Evolutionary conservation across 2,113 vertebrate species (phyloP).

Genomic region (Tursiops truncatus): DNA sequence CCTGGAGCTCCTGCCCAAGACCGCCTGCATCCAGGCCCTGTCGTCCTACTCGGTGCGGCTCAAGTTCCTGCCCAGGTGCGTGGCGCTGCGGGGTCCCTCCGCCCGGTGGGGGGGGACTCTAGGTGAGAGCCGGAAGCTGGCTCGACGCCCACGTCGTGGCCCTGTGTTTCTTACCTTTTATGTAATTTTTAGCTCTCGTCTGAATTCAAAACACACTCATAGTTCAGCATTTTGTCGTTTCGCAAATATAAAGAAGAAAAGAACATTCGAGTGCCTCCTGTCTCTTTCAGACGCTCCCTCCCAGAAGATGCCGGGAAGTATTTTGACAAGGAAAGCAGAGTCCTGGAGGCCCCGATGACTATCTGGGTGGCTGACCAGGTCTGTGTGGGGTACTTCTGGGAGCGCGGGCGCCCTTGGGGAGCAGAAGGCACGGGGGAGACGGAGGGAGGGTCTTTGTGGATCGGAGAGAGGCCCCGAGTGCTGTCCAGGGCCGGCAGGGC

Average conservation of each 20-base stretch:
- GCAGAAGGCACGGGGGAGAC: fast-evolving
- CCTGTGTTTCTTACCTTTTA: fast-evolving
- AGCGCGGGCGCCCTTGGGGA: neutral
- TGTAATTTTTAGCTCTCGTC: fast-evolving
- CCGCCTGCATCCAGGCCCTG: conserved; percentile 87
- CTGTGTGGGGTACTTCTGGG: neutral
- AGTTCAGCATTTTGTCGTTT: neutral
- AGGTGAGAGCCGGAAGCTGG: no score
- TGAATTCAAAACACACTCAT: neutral
- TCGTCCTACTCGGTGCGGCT: conserved; percentile 89
- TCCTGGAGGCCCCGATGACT: conserved; percentile 90
- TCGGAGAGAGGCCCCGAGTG: neutral
- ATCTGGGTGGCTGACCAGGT: conserved; percentile 91
- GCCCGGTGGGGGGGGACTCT: neutral
- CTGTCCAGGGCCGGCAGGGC: neutral
- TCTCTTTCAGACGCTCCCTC: conserved; percentile 86
- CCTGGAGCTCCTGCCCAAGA: conserved; percentile 92
- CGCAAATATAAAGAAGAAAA: neutral
- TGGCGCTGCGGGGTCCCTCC: fast-evolving
- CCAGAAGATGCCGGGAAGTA: conserved; percentile 86
- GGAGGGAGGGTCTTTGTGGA: neutral
- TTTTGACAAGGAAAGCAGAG: conserved; percentile 88
- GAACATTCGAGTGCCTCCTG: neutral
- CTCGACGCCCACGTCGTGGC: fast-evolving
- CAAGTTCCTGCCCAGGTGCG: conserved; percentile 94